These are phyloP conservation scores for Ia io DNA, from an alignment of 2,113 vertebrate species.

Conservation along the genomic window DNA sequence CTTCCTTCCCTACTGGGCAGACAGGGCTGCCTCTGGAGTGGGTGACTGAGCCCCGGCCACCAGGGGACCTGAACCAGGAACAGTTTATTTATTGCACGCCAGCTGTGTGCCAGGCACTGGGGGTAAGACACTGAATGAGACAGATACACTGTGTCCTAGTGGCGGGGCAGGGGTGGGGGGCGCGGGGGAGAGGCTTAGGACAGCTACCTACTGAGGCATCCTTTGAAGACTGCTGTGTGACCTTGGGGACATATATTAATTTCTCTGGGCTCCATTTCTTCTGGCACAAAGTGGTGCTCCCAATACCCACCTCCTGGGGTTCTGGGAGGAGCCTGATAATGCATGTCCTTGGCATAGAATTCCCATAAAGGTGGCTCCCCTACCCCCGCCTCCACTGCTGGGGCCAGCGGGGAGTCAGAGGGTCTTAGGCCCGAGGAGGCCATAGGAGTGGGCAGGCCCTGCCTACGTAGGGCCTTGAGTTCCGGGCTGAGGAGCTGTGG, in stretches of 20 bases:
- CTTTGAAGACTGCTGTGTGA: background rate
- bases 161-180: background rate
- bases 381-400: background rate
- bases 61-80: background rate
- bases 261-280: background rate
- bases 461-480: background rate
- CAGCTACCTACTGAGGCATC: background rate
- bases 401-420: background rate
- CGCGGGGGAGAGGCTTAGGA: too few species aligned
- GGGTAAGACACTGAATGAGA: background rate
- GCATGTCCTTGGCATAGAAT: background rate
- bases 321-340: background rate
- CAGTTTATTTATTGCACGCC: background rate
- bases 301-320: background rate
- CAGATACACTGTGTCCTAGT: too few species aligned
- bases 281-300: background rate
- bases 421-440: background rate
- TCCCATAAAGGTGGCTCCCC: background rate
- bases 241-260: background rate
- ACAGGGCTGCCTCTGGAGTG: background rate
- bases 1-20: background rate
- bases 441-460: background rate
- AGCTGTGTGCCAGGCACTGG: background rate
- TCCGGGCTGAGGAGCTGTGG: rapidly evolving
- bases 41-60: background rate